A percentile compares a stretch with the other conserved stretches of the same genome.
phyloP scores from a whole-genome alignment of 2,797 vertebrate genomes.

The Sebastiscus tertius region DNA sequence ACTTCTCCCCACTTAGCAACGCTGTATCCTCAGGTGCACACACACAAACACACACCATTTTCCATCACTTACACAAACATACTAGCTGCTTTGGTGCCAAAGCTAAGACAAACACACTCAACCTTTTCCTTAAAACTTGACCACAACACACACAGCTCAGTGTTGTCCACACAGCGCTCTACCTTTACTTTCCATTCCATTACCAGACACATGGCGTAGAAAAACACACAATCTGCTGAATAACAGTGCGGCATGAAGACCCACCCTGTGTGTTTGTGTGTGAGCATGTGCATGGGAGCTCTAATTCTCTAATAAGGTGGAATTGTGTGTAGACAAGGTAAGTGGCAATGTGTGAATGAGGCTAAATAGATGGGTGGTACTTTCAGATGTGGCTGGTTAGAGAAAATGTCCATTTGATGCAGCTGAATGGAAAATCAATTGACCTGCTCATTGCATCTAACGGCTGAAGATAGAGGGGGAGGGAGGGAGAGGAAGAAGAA shows the following conservation, averaged over 20 bases:
- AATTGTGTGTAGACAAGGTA: slow-evolving; percentile 29
- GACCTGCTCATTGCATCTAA: slow-evolving; percentile 20
- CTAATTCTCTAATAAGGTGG: slow-evolving; percentile 47
- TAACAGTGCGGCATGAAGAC: slow-evolving; percentile 41
- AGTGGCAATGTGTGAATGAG: slow-evolving; percentile 37
- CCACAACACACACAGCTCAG: slow-evolving; percentile 63
- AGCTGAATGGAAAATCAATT: slow-evolving; percentile 46
- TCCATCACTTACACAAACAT: slow-evolving; percentile 71
- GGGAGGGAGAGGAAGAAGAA: background rate
- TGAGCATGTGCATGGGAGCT: slow-evolving; percentile 7
- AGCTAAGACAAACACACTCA: slow-evolving; percentile 75
- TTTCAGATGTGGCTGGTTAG: slow-evolving; percentile 21
- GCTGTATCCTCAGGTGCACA: slow-evolving; percentile 70
- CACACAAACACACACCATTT: slow-evolving; percentile 33
- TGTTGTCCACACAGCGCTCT: slow-evolving; percentile 55
- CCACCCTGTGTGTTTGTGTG: slow-evolving; percentile 37
- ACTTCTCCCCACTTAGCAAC: slow-evolving; percentile 50
- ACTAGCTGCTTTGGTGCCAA: slow-evolving; percentile 50
- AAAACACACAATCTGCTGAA: slow-evolving; percentile 67
- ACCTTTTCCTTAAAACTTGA: slow-evolving; percentile 69
- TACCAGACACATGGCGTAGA: slow-evolving; percentile 60
- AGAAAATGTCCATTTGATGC: slow-evolving; percentile 40
- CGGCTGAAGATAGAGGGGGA: slow-evolving; percentile 3
- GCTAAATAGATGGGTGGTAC: slow-evolving; percentile 27
- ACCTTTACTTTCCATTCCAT: slow-evolving; percentile 81